Conservation (phyloP, 2,888 invertebrate species). For the Frankliniella intonsa region DNA sequence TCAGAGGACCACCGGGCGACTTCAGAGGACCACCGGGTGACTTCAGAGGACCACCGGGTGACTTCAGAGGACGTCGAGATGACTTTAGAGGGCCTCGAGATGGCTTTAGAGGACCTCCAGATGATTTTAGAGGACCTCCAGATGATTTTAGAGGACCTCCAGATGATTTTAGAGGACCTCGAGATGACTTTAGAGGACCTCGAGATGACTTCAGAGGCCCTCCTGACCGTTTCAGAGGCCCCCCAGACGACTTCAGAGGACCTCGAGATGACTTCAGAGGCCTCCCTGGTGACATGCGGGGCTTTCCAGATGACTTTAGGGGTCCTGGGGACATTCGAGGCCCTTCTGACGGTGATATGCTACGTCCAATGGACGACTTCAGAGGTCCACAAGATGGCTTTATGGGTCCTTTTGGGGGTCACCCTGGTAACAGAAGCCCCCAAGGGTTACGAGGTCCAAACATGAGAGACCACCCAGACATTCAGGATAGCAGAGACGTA, state of each 20-base stretch:
- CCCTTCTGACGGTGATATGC: background rate
- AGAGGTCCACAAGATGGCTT: background rate
- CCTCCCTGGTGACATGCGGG: conserved; percentile 31
- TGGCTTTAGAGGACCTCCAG: background rate
- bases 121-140: conserved; percentile 22
- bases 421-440: background rate
- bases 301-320: conserved; percentile 29
- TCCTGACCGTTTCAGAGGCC: background rate
- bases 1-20: conserved; percentile 2
- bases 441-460: background rate
- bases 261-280: conserved; percentile 32
- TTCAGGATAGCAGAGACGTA: background rate
- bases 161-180: conserved; percentile 2
- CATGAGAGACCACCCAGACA: background rate
- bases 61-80: background rate
- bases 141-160: background rate
- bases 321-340: conserved; percentile 23
- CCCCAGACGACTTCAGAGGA: conserved; percentile 15
- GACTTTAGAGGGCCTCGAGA: background rate
- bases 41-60: background rate
- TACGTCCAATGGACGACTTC: background rate
- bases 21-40: background rate
- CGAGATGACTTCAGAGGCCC: background rate
- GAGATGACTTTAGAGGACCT: background rate
- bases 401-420: background rate